phyloP scores from a whole-genome alignment of 1,140 invertebrate species.

The Neoseiulus cucumeris region DNA sequence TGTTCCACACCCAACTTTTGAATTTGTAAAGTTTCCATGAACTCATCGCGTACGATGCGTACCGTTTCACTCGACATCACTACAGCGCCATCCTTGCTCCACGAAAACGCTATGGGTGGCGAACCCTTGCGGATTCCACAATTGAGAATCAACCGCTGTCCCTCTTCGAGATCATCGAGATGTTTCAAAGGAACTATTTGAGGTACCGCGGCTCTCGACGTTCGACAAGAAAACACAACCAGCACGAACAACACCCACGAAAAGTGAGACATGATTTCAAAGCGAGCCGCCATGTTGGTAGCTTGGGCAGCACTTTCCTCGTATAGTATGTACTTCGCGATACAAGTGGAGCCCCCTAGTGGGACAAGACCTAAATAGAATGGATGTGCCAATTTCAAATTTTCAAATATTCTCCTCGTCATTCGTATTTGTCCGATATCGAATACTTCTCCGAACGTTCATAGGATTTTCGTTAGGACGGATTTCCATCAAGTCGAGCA shows the following conservation, averaged over 20 bases:
- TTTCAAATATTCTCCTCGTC: no score
- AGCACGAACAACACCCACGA: not conserved
- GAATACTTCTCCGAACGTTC: no score
- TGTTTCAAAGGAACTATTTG: not conserved
- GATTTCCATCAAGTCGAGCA: no score
- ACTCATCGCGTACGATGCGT: not conserved
- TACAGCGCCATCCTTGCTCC: not conserved
- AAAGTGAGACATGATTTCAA: not conserved
- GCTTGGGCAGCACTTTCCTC: not conserved
- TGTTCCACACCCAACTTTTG: not conserved
- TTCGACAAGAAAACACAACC: not conserved
- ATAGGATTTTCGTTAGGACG: no score
- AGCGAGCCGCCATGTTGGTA: constrained; percentile 3
- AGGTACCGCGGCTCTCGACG: not conserved
- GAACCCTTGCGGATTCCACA: not conserved
- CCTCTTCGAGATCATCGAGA: not conserved
- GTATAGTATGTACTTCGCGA: not conserved
- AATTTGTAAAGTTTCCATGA: not conserved
- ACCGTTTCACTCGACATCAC: not conserved
- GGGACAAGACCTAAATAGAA: not conserved
- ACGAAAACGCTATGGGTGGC: not conserved
- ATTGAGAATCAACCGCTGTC: not conserved
- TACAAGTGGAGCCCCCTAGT: not conserved
- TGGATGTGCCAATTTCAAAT: no score
- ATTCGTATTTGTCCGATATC: no score